phyloP scores from a whole-genome alignment of 2,888 invertebrate genomes.

The Alloscopus bannaensis region DNA sequence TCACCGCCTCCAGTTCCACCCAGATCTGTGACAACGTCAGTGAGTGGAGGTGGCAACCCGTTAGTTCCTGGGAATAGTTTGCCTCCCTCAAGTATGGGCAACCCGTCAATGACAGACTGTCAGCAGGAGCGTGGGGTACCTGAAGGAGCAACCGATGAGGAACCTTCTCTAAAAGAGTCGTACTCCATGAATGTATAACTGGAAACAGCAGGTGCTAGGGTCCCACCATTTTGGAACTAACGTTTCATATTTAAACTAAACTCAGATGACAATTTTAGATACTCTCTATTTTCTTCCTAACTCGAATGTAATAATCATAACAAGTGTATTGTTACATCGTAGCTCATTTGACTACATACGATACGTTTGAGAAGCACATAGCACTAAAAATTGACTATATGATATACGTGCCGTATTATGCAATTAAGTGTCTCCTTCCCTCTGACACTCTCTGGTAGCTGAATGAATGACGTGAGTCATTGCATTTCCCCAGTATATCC shows the following conservation, averaged over 20 bases:
- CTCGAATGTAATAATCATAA: slow-evolving; percentile 45
- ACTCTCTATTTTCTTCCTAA: slow-evolving; percentile 58
- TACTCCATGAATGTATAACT: slow-evolving; percentile 73
- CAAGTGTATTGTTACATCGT: slow-evolving; percentile 38
- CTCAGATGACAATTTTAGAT: slow-evolving; percentile 50
- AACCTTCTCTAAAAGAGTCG: slow-evolving; percentile 70
- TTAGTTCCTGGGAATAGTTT: slow-evolving; percentile 38
- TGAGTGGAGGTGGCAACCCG: slow-evolving; percentile 33
- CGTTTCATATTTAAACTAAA: slow-evolving; percentile 26
- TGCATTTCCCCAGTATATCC: too few species aligned
- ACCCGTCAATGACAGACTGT: slow-evolving; percentile 59
- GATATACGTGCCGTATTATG: too few species aligned
- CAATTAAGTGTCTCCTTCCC: too few species aligned
- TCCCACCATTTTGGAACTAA: slow-evolving; percentile 44
- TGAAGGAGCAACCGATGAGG: slow-evolving; percentile 78
- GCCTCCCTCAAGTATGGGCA: slow-evolving; percentile 34
- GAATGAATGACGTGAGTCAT: not conserved
- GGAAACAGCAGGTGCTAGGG: slow-evolving; percentile 62
- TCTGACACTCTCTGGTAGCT: too few species aligned
- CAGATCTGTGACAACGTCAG: slow-evolving; percentile 61
- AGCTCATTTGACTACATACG: slow-evolving; percentile 45
- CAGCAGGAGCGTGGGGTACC: slow-evolving; percentile 82
- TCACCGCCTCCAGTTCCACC: slow-evolving; percentile 72
- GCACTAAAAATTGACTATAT: too few species aligned
- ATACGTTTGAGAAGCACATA: slow-evolving; percentile 10